Conservation (phyloP, 2,113 vertebrate genomes). For the Bubalus kerabau region DNA sequence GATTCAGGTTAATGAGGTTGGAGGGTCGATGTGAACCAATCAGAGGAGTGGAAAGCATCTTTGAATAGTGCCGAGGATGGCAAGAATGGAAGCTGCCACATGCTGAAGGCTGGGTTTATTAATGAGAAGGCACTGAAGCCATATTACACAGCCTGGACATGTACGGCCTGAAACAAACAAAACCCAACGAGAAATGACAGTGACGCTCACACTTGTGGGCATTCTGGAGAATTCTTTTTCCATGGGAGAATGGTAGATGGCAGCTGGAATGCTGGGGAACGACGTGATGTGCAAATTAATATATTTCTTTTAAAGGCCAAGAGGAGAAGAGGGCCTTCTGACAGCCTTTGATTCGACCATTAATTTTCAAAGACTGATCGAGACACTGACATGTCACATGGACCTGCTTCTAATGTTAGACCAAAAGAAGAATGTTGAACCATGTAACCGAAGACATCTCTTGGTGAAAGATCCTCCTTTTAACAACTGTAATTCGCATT, state of each 20-base stretch:
- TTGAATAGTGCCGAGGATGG: background rate
- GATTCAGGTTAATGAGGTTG: slow-evolving; percentile 22
- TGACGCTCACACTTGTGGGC: background rate
- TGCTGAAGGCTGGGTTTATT: background rate
- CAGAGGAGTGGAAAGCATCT: background rate
- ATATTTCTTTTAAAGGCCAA: slow-evolving; percentile 21
- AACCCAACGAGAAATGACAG: background rate
- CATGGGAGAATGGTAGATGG: background rate
- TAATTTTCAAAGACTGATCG: background rate
- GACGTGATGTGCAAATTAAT: slow-evolving; percentile 32
- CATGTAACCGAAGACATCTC: slow-evolving; percentile 60
- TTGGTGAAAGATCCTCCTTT: slow-evolving; percentile 60
- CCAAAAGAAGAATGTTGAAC: slow-evolving; percentile 17
- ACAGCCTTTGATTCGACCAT: background rate
- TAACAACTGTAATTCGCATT: slow-evolving; percentile 52
- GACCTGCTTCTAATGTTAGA: background rate
- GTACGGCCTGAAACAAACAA: background rate
- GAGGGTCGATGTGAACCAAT: background rate
- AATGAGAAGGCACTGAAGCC: background rate
- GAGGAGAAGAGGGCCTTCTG: slow-evolving; percentile 2
- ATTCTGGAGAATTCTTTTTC: background rate
- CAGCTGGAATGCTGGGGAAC: background rate
- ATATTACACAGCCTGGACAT: background rate
- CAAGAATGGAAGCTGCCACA: background rate
- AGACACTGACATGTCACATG: background rate